Base-by-base conservation (phyloP, 2,797 vertebrate genomes). In the Heteromormyrus szaboi region DNA sequence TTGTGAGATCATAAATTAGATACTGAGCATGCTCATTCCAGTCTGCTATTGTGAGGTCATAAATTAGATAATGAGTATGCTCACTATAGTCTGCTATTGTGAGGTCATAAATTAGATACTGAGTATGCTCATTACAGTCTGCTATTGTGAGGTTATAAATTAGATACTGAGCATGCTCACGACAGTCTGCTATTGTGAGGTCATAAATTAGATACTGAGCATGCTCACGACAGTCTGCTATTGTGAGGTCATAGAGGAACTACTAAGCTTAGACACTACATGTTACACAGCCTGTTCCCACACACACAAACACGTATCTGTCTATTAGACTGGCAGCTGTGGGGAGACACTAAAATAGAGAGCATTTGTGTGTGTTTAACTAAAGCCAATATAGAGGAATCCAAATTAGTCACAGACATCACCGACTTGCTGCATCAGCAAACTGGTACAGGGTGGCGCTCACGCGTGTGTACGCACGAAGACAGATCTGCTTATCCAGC, bases 291-390 rank as follows among this genome's bases (percentile, higher is more conserved):
- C 17, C 44, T 22, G 19, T 19, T 83, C 79, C 79, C 48, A 86
- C 87, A 79, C 46, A 54, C 56, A 85, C 33, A 37, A 59, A 86
- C 83, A 88, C 65, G 79, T 62, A 65, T 51, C 65, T 54, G n/a
- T 41, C 37, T 65, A 84, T 22, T 44, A 48, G 51, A 84, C 54
- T 59, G 44, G 84, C 25, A n/a, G n/a, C 12, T 25, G n/a, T 29
- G 85, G 17, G 22, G 79, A 86, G 81, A 65, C 65, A 79, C 59
- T 44, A 12, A 86, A 37, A 88, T 46, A 88, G 25, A n/a, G 68
- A 83, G 25, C 51, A 37, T 19, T 25, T 17, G 62, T 72, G 14
- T 54, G 25, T 50, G 76, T 37, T 76, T 81, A 44, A 46, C 88
- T 19, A 46, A 88, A 87, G 53, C 53, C 53, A 37, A 87, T 59